phyloP scores from a whole-genome alignment of 2,888 invertebrate species.

The Drosophila pseudotakahashii region DNA sequence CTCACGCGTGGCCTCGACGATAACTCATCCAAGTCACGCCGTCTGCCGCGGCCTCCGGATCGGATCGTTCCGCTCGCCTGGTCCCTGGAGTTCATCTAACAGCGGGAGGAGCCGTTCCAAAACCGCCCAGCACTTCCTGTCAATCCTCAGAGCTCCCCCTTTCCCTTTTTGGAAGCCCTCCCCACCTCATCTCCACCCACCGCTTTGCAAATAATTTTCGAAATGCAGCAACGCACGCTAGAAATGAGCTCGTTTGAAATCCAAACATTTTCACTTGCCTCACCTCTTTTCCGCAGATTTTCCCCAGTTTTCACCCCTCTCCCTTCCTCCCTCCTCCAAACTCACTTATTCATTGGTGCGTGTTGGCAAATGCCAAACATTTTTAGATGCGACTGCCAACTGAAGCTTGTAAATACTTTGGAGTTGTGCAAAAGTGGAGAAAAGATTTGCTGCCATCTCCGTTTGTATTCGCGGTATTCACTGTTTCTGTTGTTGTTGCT shows the following conservation, averaged over 20 bases:
- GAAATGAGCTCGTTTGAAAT: slow-evolving; percentile 79
- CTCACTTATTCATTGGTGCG: slow-evolving; percentile 73
- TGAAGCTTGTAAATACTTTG: slow-evolving; percentile 76
- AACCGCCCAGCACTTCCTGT: slow-evolving; percentile 71
- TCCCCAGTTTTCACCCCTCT: background rate
- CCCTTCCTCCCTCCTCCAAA: background rate
- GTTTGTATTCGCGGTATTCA: slow-evolving; percentile 46
- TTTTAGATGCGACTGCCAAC: slow-evolving; percentile 75
- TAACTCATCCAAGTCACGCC: slow-evolving; percentile 76
- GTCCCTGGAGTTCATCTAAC: slow-evolving; percentile 54
- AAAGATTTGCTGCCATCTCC: slow-evolving; percentile 72
- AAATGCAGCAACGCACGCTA: slow-evolving; percentile 78
- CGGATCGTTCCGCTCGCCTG: slow-evolving; percentile 67
- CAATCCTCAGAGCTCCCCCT: slow-evolving; percentile 9
- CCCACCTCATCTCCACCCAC: slow-evolving; percentile 30
- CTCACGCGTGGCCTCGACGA: slow-evolving; percentile 68
- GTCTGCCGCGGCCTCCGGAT: slow-evolving; percentile 67
- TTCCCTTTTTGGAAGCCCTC: background rate
- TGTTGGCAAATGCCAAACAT: slow-evolving; percentile 78
- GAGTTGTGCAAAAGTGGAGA: slow-evolving; percentile 71
- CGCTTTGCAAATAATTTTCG: slow-evolving; percentile 70
- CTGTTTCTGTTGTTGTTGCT: slow-evolving; percentile 4
- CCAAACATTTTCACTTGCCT: slow-evolving; percentile 65
- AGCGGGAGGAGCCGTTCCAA: slow-evolving; percentile 50
- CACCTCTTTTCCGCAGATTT: slow-evolving; percentile 5